A percentile compares a stretch with the other conserved stretches of the same genome.
Evolutionary conservation across 1,140 invertebrate species (phyloP).

Genomic region (Musca domestica): DNA sequence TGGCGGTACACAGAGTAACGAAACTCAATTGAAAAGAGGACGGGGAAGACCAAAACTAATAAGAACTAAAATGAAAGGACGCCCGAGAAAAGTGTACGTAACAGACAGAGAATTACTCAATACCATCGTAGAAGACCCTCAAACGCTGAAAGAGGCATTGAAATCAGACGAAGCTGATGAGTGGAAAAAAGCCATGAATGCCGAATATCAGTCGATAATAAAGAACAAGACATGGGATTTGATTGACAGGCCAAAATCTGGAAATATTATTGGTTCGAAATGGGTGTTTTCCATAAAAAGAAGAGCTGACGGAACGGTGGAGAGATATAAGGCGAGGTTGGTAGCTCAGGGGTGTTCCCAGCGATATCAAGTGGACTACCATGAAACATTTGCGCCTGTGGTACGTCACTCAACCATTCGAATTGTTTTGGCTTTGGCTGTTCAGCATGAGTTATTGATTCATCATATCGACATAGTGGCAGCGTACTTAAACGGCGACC

Average conservation of each 20-base stretch:
- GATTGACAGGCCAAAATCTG: conserved; percentile 27
- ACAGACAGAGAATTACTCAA: neutral
- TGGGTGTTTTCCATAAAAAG: conserved; percentile 15
- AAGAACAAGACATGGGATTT: conserved; percentile 39
- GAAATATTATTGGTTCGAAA: conserved; percentile 19
- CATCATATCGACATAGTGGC: conserved; percentile 52
- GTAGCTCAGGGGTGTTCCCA: conserved; percentile 20
- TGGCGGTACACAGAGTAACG: conserved; percentile 4
- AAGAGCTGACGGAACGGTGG: neutral
- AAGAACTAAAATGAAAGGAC: conserved; percentile 30
- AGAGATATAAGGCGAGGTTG: conserved; percentile 12
- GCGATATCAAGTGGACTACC: conserved; percentile 35
- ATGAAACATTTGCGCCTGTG: conserved; percentile 42
- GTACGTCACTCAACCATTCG: conserved; percentile 42
- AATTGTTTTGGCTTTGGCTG: conserved; percentile 32
- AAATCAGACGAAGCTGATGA: conserved; percentile 32
- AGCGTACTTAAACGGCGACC: conserved; percentile 43
- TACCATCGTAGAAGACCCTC: neutral
- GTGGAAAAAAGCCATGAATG: conserved; percentile 34
- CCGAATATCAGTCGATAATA: conserved; percentile 30
- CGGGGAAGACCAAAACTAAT: conserved; percentile 22
- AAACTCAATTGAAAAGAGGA: conserved; percentile 29
- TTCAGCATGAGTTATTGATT: conserved; percentile 35
- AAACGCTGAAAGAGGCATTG: conserved; percentile 7
- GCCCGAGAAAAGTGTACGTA: conserved; percentile 33